A percentile compares a stretch with the other conserved stretches of the same genome.
Conservation (phyloP, 1,140 invertebrate genomes). For the Panagrolaimus sp. region DNA sequence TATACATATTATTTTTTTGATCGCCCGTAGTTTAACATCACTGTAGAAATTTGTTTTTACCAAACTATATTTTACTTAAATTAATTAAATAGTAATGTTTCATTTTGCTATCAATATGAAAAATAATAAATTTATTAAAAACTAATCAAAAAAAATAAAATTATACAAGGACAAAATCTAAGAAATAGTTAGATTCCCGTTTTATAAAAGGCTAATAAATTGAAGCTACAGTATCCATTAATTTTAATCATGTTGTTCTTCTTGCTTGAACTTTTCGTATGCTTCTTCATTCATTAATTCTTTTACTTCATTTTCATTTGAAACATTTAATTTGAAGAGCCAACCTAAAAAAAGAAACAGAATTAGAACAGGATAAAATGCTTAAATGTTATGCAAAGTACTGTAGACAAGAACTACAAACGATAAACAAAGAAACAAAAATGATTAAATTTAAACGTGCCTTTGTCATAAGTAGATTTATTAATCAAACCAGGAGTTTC, state of each 20-base stretch:
- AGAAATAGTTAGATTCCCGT: background rate
- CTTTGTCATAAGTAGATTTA: slow-evolving; percentile 80
- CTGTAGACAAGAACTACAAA: background rate
- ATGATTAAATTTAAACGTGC: slow-evolving; percentile 21
- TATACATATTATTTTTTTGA: too few relatives aligned
- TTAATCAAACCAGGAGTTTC: slow-evolving; percentile 81
- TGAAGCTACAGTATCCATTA: background rate
- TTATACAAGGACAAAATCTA: background rate
- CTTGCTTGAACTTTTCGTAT: slow-evolving; percentile 70
- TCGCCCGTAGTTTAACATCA: too few relatives aligned
- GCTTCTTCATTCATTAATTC: slow-evolving; percentile 77
- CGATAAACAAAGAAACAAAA: background rate
- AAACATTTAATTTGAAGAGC: slow-evolving; percentile 82
- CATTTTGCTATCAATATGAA: too few relatives aligned
- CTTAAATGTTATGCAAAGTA: slow-evolving; percentile 4
- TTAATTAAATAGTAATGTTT: too few relatives aligned
- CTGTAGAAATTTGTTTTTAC: too few relatives aligned
- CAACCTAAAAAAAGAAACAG: slow-evolving; percentile 66
- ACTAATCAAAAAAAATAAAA: background rate
- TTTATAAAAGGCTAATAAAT: background rate
- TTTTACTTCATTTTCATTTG: slow-evolving; percentile 72
- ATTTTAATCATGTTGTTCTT: slow-evolving; percentile 24
- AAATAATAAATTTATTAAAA: background rate
- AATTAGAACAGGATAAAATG: slow-evolving; percentile 18
- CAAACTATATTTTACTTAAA: too few relatives aligned